Base-by-base conservation (phyloP, 2,797 vertebrate species). In the Spinibarbus caldwelli region DNA sequence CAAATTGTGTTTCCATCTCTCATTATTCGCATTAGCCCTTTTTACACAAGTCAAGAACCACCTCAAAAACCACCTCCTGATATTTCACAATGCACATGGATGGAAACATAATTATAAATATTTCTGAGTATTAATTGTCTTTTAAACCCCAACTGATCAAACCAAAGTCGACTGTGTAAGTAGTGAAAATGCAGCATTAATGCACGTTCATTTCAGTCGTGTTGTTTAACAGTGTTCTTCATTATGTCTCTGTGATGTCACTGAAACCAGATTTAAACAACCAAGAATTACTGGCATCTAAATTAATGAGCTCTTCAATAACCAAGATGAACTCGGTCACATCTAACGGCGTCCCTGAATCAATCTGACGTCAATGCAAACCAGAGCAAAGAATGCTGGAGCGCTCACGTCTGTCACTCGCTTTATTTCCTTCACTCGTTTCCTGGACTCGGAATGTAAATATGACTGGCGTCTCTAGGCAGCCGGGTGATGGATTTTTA, bases 361-460 rank as follows among this genome's bases (percentile, higher is more conserved):
- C 73, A n/a, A 38, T 38, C 90, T 94, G 92, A 94, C 92, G 91
- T 93, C 92, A 93, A 87, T 26, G 62, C 75, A 91, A 93, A 93
- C 90, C 90, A 92, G 91, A 84, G 88, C 90, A 85, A 90, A 86
- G 90, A 91, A 90, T 91, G 88, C 89, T 93, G 93, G 91, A 91
- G 88, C 85, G 86, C 45, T 49, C 57, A 62, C 89, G 86, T 93
- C 93, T 94, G 93, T 79, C 83, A 3, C 73, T 41, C 38, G 36
- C 43, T 82, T 6, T 72, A 17, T 36, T 62, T n/a, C 49, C 15
- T 36, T 41, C 57, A 4, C 34, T 73, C 15, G 19, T 52, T 83
- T 29, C 64, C 66, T 86, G 19, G 41, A 81, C 59, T 43, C 70
- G 26, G 75, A 47, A 47, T 54, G 80, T 87, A 81, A 76, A 82